A percentile compares a stretch with the other conserved stretches of the same genome.
Conservation (phyloP, 1,140 invertebrate species). For the Drosophila mojavensis region DNA sequence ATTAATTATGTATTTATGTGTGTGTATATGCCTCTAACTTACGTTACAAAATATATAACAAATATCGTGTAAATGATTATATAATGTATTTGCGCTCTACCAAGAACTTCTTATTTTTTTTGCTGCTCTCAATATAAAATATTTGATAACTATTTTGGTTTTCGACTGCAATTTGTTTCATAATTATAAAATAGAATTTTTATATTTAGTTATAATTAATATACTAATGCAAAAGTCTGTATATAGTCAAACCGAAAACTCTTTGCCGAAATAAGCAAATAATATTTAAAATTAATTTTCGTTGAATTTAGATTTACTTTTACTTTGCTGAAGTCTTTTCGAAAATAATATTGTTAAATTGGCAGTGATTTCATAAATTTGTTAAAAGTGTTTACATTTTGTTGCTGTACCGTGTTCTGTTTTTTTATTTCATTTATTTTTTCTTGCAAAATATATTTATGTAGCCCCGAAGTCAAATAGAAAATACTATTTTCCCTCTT, state of each 20-base stretch:
- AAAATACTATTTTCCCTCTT: constrained; percentile 14
- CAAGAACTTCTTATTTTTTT: constrained; percentile 32
- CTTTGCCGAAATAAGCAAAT: constrained; percentile 30
- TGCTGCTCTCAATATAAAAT: constrained; percentile 56
- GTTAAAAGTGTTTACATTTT: constrained; percentile 16
- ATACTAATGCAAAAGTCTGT: no score
- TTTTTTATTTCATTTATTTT: constrained; percentile 2
- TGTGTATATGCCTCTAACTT: constrained; percentile 71
- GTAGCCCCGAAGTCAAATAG: constrained; percentile 12
- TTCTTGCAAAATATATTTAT: constrained; percentile 14
- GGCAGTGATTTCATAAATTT: constrained; percentile 60
- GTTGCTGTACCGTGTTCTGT: background rate
- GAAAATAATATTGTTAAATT: constrained; percentile 55
- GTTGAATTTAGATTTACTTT: constrained; percentile 45
- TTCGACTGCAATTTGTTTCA: constrained; percentile 33
- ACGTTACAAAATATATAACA: constrained; percentile 82
- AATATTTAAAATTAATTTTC: constrained; percentile 41
- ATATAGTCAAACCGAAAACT: constrained; percentile 11
- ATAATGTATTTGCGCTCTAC: constrained; percentile 34
- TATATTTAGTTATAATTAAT: constrained; percentile 2
- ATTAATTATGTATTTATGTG: constrained; percentile 28
- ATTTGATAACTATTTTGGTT: constrained; percentile 30
- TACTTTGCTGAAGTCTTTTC: constrained; percentile 37
- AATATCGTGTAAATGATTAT: constrained; percentile 72
- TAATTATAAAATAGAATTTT: constrained; percentile 1